Evolutionary conservation across 2,888 invertebrate genomes (phyloP), one percentile per base, ranked within the genome.

Genomic region (Protophormia terraenovae): DNA sequence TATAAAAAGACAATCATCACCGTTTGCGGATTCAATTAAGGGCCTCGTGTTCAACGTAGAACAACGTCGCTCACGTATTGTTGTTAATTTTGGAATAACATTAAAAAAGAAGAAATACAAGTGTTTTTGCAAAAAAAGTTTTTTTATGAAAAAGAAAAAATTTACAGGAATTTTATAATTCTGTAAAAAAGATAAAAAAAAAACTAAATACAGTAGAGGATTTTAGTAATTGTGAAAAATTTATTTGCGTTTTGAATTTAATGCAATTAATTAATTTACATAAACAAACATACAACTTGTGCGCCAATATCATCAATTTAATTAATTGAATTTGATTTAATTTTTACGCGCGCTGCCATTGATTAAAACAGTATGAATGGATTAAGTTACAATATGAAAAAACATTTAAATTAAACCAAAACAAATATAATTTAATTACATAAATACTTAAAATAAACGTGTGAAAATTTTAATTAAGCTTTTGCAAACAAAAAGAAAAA

Each of bases 1-100:
- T 92, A 92, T 92, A 92, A 93, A 93, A 93, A 95, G 96, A 96
- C 96, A 96, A 93, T 95, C 94, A 92, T 94, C 94, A 90, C 88
- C 89, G 89, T 90, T 91, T 90, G 90, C 89, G 90, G 90, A 89
- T 91, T 92, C 92, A 92, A 92, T 92, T 92, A 92, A 92, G 92
- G 91, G 90, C 89, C 89, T 89, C 89, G 91, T 89, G 89, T 91
- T 89, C 89, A 89, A 87, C 90, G 89, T 89, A 83, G 88, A 71
- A 87, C 88, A 88, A 86, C 88, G 87, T 83, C 75, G 69, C 45
- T 73, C 50, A 73, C 86, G 82, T 75, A 76, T 84, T 72, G 67
- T 83, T 66, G 69, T 47, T 80, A 62, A 73, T 35, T 69, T 69
- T 71, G 19, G 38, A 80, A 72, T 53, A 80, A 27, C 12, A 22